A percentile compares a stretch with the other conserved stretches of the same genome.
These are phyloP conservation scores for Diceros bicornis DNA, from an alignment of 2,797 vertebrate species.

Conservation along the genomic window DNA sequence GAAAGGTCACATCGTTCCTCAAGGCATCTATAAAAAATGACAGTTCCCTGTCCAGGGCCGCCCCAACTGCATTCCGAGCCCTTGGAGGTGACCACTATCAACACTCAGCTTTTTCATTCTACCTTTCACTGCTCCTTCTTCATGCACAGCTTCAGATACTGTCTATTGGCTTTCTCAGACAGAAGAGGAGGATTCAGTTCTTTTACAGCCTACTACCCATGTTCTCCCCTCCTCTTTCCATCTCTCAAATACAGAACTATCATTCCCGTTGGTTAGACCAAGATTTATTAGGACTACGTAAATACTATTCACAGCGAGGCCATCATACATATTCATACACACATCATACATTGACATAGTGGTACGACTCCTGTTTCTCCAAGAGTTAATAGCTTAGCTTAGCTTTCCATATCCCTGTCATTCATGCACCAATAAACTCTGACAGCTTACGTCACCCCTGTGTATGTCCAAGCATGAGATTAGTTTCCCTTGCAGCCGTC, in stretches of 20 bases:
- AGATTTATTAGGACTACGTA: background rate
- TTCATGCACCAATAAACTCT: too few species aligned
- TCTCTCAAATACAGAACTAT: background rate
- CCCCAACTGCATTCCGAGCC: rapidly evolving
- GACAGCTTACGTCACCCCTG: background rate
- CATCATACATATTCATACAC: too few species aligned
- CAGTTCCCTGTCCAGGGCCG: background rate
- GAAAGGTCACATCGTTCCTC: background rate
- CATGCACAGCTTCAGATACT: background rate
- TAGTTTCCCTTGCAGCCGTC: background rate
- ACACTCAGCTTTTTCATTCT: background rate
- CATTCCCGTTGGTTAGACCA: background rate
- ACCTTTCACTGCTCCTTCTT: background rate
- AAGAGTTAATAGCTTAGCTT: background rate
- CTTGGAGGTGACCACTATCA: background rate
- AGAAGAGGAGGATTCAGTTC: background rate
- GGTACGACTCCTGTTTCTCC: background rate
- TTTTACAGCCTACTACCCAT: too few species aligned
- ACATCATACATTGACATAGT: too few species aligned
- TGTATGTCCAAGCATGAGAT: rapidly evolving
- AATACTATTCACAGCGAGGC: background rate
- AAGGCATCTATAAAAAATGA: background rate
- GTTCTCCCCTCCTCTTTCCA: background rate
- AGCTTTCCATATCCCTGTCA: background rate
- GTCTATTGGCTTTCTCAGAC: background rate